Evolutionary conservation across 2,888 invertebrate species (phyloP), one percentile per base, ranked within the genome.

Genomic region (Acleris laterana): DNA sequence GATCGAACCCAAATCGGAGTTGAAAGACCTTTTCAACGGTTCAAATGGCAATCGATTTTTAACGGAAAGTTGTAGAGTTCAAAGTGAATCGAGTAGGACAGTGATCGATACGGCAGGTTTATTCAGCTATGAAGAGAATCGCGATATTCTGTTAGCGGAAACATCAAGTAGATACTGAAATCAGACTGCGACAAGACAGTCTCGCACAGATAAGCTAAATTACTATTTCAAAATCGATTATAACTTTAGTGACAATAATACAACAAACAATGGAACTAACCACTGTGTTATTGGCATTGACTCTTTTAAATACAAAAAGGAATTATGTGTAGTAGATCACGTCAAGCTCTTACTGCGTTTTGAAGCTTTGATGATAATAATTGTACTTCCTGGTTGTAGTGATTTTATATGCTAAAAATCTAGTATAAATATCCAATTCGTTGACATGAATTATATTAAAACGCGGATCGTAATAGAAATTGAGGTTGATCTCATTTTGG

Each of bases 71-170:
- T 22, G 56, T 53, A 50, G 44, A 63, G 61, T 69, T 69, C 68
- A 64, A 70, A 70, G 68, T 61, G 55, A 61, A 71, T 68, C 49
- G 49, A 62, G 59, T 52, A 22, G 66, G 70, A 38, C 70, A 67
- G 69, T 71, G 70, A 73, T 72, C 70, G 69, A 73, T 71, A 66
- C 51, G 67, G 60, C 66, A 70, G 69, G 69, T 67, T 64, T 56
- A 57, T 56, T 66, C 50, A 66, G 19, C 65, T 50, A 51, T 61
- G 66, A 61, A 66, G 51, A 57, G 57, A 52, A 32, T 61, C 56
- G 60, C 56, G 22, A 38, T 50, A 44, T 50, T 42, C 44, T 17
- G 28, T 19, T 44, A 56, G 49, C 44, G 65, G 61, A 65, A 61
- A 51, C 50, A 50, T 65, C 46, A 61, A 50, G 32, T 32, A 32